Evolutionary conservation across 2,888 invertebrate species (phyloP), one percentile per base, ranked within the genome.

Genomic region (Busseola fusca): DNA sequence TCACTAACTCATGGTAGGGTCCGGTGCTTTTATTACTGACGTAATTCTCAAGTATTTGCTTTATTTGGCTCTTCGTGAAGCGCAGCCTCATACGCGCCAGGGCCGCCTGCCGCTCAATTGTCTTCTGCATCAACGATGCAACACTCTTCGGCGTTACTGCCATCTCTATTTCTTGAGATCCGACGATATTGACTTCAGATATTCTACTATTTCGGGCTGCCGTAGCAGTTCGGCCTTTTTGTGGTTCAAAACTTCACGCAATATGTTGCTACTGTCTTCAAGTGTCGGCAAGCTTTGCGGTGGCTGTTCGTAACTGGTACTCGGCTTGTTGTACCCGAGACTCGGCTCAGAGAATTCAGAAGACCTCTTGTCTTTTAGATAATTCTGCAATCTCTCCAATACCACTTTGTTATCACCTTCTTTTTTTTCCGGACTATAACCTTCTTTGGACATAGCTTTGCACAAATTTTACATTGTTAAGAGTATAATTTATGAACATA

Each of bases 401-500:
- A 96, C 96, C 34, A 93, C 92, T 93, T 96, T 96, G 84, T 90
- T 95, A 83, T 96, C 95, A 78, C 92, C 90, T 89, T 95, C 95
- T 91, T 93, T 96, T 86, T 93, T 94, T 84, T 95, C 95, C 74
- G 92, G 88, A 89, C 88, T 92, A 93, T 95, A 95, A 94, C 95
- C 95, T 93, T 95, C 95, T 91, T 93, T 95, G 86, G 95, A 94
- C 95, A 95, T 95, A 69, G 90, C 92, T 91, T 82, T 75, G 71
- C 69, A 52, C 68, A 74, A 82, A 84, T 30, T 69, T 90, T 87
- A 87, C 90, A 90, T 90, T 66, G 75, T 84, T 70, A 66, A 42
- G 42, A 34, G 48, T 72, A 50, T 58, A 56, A 34, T 78, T 69
- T 66, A 66, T 18, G 21, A 37, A n/a, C 5, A n/a, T 16, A 50